Evolutionary conservation across 2,113 vertebrate species (phyloP).

Genomic region (Alethe diademata): DNA sequence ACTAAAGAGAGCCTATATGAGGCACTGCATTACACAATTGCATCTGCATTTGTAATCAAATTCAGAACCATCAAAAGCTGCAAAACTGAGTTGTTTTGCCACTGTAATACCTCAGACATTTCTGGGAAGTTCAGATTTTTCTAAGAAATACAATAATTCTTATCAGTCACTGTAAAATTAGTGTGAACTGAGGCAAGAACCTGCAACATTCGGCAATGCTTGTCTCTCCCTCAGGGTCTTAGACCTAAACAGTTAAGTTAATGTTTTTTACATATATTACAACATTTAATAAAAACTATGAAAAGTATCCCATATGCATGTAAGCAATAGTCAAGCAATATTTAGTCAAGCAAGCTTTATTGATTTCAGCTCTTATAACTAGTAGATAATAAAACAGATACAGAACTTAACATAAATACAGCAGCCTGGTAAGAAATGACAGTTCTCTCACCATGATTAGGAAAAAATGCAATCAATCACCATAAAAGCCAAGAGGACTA

Average conservation of each 20-base stretch:
- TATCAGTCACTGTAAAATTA: constrained; percentile 6
- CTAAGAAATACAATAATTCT: background rate
- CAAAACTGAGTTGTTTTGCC: background rate
- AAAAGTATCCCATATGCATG: background rate
- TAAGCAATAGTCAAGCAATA: background rate
- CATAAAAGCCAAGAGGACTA: background rate
- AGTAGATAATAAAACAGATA: background rate
- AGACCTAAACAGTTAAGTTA: background rate
- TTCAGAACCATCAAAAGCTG: background rate
- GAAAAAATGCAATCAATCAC: background rate
- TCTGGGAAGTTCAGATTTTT: constrained; percentile 31
- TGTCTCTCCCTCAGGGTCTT: background rate
- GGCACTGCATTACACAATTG: background rate
- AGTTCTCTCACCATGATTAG: background rate
- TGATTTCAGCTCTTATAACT: background rate
- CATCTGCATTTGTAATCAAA: constrained; percentile 18
- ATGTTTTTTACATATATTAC: background rate
- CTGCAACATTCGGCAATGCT: background rate
- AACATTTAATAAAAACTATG: background rate
- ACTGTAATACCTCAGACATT: constrained; percentile 12
- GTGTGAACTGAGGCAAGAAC: background rate
- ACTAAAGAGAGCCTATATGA: background rate
- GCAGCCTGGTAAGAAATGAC: background rate
- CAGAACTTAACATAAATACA: background rate
- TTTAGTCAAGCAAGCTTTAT: background rate